phyloP scores from a whole-genome alignment of 2,113 vertebrate species.

The Leucoraja erinaceus region DNA sequence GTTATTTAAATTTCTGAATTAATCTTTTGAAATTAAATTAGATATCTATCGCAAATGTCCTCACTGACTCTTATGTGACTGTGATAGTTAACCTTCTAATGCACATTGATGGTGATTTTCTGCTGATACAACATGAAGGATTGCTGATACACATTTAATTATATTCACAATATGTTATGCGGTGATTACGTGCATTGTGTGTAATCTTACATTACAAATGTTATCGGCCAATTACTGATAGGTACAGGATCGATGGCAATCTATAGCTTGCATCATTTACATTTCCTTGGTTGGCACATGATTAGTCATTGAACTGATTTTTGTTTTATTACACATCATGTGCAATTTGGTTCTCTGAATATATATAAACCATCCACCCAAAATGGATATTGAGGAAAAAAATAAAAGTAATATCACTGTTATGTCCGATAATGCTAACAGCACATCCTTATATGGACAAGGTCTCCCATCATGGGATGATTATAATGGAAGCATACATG shows the following conservation, averaged over 20 bases:
- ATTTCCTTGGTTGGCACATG: background rate
- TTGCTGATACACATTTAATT: background rate
- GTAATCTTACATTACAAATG: no score
- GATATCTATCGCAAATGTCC: background rate
- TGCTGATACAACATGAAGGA: background rate
- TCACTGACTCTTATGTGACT: background rate
- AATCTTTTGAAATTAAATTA: background rate
- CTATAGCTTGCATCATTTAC: background rate
- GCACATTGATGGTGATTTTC: background rate
- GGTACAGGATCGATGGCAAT: background rate
- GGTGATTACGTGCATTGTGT: background rate
- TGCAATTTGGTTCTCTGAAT: background rate
- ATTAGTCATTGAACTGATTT: background rate
- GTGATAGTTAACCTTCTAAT: background rate
- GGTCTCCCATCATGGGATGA: slow-evolving; percentile 67
- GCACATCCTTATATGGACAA: slow-evolving; percentile 47
- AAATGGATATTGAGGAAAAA: slow-evolving; percentile 61
- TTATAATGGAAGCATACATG: slow-evolving; percentile 63
- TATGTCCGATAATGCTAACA: slow-evolving; percentile 49
- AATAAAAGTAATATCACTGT: slow-evolving; percentile 53
- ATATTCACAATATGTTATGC: background rate
- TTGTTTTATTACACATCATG: background rate
- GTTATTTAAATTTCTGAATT: background rate
- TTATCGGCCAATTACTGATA: background rate
- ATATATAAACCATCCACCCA: background rate